Conservation (phyloP, 2,113 vertebrate genomes). For the Petroica traversi region DNA sequence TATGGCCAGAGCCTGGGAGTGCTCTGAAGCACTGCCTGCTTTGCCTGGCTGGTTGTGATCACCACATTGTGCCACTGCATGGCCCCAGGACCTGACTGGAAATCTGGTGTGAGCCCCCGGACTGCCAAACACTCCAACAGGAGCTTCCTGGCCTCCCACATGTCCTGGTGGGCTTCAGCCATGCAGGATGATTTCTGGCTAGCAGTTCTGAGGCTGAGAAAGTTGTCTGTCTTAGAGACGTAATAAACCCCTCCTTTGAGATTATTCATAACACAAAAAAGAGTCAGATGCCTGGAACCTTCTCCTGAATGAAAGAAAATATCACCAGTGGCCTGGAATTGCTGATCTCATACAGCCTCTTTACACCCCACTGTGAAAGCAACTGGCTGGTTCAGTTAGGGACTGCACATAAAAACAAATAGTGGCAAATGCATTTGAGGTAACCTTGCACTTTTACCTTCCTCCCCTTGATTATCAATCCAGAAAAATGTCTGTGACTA, state of each 20-base stretch:
- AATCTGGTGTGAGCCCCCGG: neutral
- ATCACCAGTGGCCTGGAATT: neutral
- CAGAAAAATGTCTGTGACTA: neutral
- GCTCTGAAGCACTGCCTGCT: neutral
- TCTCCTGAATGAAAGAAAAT: neutral
- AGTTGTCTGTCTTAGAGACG: neutral
- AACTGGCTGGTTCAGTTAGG: neutral
- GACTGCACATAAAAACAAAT: neutral
- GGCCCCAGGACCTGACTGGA: neutral
- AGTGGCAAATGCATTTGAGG: neutral
- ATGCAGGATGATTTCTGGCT: neutral
- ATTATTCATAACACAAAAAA: neutral
- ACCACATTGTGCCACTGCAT: neutral
- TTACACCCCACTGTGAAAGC: neutral
- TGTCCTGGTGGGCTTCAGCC: neutral
- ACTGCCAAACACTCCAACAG: neutral
- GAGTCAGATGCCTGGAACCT: neutral
- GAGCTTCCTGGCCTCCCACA: neutral
- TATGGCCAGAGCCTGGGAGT: neutral
- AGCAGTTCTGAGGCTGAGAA: neutral
- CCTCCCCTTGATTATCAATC: neutral
- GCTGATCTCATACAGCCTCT: neutral
- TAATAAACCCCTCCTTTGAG: neutral
- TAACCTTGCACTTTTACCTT: neutral
- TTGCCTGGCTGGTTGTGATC: neutral